Evolutionary conservation across 2,113 vertebrate genomes (phyloP), one percentile per base, ranked within the genome.

Genomic region (Phrynosoma platyrhinos): DNA sequence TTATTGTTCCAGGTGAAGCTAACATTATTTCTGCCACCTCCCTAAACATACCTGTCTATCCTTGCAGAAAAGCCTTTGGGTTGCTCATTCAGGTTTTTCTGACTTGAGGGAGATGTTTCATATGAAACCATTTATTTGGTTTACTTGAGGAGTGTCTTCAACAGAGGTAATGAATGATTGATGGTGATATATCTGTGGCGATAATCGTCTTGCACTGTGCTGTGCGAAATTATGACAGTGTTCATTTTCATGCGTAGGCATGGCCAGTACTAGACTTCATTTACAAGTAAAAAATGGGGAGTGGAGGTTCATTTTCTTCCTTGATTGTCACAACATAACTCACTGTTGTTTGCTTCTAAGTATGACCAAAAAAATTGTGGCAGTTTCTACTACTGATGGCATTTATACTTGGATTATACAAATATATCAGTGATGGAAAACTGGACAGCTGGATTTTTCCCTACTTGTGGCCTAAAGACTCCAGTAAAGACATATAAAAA

Each of bases 21-120:
- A 81, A 79, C 53, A 36, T 85, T 30, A 68, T 81, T 58, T 66
- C 52, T 74, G 20, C 0, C 66, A 1, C 40, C 85, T 76, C 68
- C 88, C 76, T 74, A 74, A 36, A 84, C 32, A 62, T 79, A 84
- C 82, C 52, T 58, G 74, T 77, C 62, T 21, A 27, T 83, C 87
- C 64, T 84, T 30, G 75, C 32, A 72, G 66, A 68, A 32, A 8
- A 79, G 13, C 52, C 52, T 84, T 84, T 64, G 16, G 68, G 42
- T 53, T 81, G 82, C 82, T 52, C 16, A 5, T 52, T 81, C 66
- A 80, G 36, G 76, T 80, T 74, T 80, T 72, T 84, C 40, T 79
- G 6, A 75, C 55, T 52, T 84, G 68, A 85, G 68, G 23, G 20
- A 75, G 55, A 27, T n/a, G 36, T 79, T 42, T 71, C 66, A 55